Conservation (phyloP, 2,113 vertebrate genomes). For the Malaclemys terrapin region DNA sequence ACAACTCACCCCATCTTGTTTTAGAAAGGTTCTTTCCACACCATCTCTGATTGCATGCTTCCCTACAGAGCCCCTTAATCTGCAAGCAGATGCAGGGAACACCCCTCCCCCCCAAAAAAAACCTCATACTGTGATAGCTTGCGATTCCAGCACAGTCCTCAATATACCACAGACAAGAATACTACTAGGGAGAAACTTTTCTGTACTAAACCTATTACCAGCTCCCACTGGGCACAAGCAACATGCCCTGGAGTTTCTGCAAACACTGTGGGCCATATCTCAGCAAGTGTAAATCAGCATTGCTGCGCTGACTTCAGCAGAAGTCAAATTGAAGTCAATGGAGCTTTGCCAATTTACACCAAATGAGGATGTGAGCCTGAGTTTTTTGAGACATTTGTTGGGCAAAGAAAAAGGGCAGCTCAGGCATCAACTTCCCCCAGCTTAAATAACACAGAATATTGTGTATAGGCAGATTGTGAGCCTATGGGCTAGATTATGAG, state of each 20-base stretch:
- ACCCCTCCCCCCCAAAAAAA: too few species aligned
- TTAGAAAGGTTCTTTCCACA: neutral
- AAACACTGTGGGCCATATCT: neutral
- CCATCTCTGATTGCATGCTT: neutral
- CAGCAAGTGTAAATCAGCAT: neutral
- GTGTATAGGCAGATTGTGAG: neutral
- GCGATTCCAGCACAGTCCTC: neutral
- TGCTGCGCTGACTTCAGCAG: neutral
- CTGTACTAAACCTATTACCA: too few species aligned
- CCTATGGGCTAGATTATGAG: too few species aligned
- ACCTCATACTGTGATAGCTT: neutral
- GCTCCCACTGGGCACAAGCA: too few species aligned
- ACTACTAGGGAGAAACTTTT: too few species aligned
- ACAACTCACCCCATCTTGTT: too few species aligned
- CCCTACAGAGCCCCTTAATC: neutral
- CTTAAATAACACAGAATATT: neutral
- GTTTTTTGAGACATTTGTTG: neutral
- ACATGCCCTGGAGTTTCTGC: too few species aligned
- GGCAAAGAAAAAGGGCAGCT: neutral
- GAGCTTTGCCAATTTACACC: neutral
- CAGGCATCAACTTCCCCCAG: too few species aligned
- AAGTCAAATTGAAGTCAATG: neutral
- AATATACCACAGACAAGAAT: neutral
- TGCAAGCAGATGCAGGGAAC: neutral
- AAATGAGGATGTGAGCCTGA: neutral